Conservation (phyloP, 2,797 vertebrate genomes). For the Calcarius lapponicus region DNA sequence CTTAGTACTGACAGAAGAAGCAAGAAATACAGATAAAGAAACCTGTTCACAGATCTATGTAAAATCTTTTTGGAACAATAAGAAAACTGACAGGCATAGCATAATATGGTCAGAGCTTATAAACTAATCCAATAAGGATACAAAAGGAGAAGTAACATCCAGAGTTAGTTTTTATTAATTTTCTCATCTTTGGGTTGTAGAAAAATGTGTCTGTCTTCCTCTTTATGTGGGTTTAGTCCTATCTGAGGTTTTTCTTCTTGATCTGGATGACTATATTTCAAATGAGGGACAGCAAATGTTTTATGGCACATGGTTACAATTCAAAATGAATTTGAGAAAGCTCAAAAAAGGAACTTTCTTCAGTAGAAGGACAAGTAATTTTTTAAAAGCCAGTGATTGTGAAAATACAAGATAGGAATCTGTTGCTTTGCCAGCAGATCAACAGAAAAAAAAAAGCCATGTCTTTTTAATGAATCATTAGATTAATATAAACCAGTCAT, state of each 20-base stretch:
- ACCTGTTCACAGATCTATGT: neutral
- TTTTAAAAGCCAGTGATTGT: neutral
- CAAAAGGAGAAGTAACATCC: neutral
- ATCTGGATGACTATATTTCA: neutral
- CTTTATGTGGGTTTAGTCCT: neutral
- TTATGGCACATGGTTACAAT: neutral
- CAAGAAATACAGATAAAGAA: neutral
- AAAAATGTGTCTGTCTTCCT: neutral
- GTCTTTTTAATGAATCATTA: neutral
- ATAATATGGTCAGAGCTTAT: neutral
- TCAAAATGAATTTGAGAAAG: neutral
- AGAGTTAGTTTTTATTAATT: neutral
- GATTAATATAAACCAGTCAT: neutral
- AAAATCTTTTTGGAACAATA: neutral
- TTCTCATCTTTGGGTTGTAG: neutral
- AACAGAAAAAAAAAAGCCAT: neutral
- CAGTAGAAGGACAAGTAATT: neutral
- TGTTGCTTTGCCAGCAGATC: neutral
- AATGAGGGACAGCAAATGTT: neutral
- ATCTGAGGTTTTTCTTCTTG: neutral
- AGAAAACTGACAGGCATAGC: neutral
- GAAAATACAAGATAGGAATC: neutral
- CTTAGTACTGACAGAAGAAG: neutral
- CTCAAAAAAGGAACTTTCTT: neutral
- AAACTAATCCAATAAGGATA: neutral